These are phyloP conservation scores for Drosophila setifemur DNA, from an alignment of 1,140 invertebrate genomes.

Conservation along the genomic window DNA sequence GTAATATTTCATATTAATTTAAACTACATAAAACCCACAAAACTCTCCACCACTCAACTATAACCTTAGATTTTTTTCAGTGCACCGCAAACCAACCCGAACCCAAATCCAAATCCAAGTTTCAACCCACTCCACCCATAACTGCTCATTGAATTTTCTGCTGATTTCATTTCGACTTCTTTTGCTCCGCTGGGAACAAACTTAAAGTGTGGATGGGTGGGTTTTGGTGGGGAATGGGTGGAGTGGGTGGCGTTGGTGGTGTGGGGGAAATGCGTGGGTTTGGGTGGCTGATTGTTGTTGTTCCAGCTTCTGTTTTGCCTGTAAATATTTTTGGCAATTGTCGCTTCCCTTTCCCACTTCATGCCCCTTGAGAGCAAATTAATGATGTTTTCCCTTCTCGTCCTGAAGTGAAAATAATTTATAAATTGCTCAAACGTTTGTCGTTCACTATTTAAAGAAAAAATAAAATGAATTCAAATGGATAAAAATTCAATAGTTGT, in stretches of 20 bases:
- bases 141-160: conserved; percentile 78
- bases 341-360: conserved; percentile 13
- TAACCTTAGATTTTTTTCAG: background rate
- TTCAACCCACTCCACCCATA: background rate
- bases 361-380: conserved; percentile 55
- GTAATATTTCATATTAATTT: too few relatives aligned
- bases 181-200: conserved; percentile 76
- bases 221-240: background rate
- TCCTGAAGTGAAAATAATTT: conserved; percentile 61
- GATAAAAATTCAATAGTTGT: background rate
- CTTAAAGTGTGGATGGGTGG: conserved; percentile 35
- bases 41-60: background rate
- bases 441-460: background rate
- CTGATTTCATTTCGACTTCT: conserved; percentile 81
- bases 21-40: too few relatives aligned
- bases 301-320: conserved; percentile 66
- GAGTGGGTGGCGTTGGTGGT: background rate
- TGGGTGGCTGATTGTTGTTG: conserved; percentile 51
- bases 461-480: background rate
- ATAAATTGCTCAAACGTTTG: conserved; percentile 43
- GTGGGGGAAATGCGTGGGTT: conserved; percentile 31
- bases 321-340: conserved; percentile 80
- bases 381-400: conserved; percentile 64
- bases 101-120: background rate
- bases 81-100: background rate